Conservation (phyloP, 37 sponge, comb jelly and placozoan genomes). For the Hormiphora californensis region DNA sequence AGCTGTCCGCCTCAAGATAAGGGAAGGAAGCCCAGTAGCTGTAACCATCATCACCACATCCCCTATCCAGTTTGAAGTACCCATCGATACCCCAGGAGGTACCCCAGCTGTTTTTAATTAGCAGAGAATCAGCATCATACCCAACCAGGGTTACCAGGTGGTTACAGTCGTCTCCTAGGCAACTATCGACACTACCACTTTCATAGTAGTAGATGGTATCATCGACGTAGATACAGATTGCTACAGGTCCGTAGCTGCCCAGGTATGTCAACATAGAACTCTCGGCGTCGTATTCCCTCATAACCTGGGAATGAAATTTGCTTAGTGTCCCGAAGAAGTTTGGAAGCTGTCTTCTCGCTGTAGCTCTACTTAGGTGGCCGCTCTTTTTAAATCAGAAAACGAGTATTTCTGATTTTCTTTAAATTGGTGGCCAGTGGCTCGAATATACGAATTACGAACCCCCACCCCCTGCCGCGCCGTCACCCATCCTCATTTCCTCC, state of each 20-base stretch:
- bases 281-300: background rate
- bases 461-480: too few relatives aligned
- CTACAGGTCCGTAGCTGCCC: background rate
- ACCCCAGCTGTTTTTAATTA: slow-evolving; percentile 14
- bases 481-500: too few relatives aligned
- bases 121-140: background rate
- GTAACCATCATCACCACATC: slow-evolving; percentile 3
- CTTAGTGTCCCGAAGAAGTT: too few relatives aligned
- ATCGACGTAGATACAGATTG: background rate
- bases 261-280: background rate
- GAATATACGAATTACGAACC: too few relatives aligned
- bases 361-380: too few relatives aligned
- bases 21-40: slow-evolving; percentile 8
- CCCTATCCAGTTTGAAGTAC: background rate
- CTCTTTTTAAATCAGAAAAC: too few relatives aligned
- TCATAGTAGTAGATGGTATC: background rate
- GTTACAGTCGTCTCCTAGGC: background rate
- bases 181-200: background rate
- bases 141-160: background rate
- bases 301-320: background rate
- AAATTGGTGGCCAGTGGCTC: too few relatives aligned
- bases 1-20: background rate
- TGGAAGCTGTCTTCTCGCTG: too few relatives aligned
- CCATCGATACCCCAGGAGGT: background rate
- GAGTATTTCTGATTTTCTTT: too few relatives aligned